Base-by-base conservation (phyloP, 2,797 vertebrate species). In the Falco columbarius region DNA sequence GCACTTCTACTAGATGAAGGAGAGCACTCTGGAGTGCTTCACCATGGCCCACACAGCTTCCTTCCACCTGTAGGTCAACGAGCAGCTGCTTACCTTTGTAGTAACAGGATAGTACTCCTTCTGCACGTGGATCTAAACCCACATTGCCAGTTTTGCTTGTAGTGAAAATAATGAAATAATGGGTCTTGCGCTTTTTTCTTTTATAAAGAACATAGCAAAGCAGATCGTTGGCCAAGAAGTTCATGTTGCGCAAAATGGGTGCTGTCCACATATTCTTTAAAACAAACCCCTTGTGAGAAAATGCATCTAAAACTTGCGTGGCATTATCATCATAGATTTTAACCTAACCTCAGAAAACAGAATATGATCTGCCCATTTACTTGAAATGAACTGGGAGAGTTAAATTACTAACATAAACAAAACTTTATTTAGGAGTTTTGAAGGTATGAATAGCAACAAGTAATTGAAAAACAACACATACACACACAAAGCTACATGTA, bases 171-270 rank as follows among this genome's bases (percentile, higher is more conserved):
- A 80, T 30, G 4, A 85, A 91, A 46, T 36, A 73, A 61, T 3
- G 13, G 12, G 10, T 19, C 27, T 76, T 38, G 11, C 16, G 19
- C 68, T 79, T 71, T 9, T 72, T 80, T 72, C 11, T 56, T 61
- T 91, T 76, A 38, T 80, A 20, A 84, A 54, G 11, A 87, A 44
- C 9, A 30, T 5, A 38, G 14, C 22, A 55, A 91, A 56, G 12
- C 1, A 66, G 12, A 65, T 47, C 49, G 81, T 74, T 20, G 67
- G 24, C 17, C n/a, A 51, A 11, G 26, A 72, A 70, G 58, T 8
- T 47, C 44, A 40, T 0, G 0, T 8, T 44, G 15, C 36, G 65
- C 0, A 1, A 84, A 89, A 67, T 13, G 5, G 7, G 8, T 51
- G 15, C 30, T 44, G 36, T 14, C 27, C 22, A 7, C 1, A 1